Percentiles rank a stretch among this genome's conserved stretches.
Evolutionary conservation across 2,888 invertebrate species (phyloP).

Genomic region (Herminia tarsipennalis): DNA sequence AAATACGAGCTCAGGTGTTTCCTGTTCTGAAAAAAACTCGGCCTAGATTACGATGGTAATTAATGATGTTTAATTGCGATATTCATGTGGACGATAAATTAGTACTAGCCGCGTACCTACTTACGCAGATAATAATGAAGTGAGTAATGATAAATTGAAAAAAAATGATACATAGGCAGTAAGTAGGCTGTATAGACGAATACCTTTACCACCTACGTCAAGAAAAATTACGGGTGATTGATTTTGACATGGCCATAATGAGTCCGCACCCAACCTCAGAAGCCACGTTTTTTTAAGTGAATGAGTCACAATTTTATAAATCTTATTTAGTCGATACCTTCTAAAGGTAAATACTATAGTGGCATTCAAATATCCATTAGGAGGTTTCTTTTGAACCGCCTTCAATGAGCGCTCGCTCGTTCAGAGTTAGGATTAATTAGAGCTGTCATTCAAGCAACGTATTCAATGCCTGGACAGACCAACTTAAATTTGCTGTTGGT

Average conservation of each 20-base stretch:
- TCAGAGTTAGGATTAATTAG: conserved; percentile 76
- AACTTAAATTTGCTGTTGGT: conserved; percentile 45
- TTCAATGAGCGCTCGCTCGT: conserved; percentile 64
- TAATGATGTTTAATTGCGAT: conserved; percentile 1
- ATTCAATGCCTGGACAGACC: conserved; percentile 56
- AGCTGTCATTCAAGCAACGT: conserved; percentile 67
- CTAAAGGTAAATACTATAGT: conserved; percentile 63
- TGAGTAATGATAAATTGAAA: neutral
- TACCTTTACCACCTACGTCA: conserved; percentile 4
- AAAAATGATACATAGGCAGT: neutral
- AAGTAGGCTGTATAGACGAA: neutral
- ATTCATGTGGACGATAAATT: neutral
- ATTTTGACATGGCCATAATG: conserved; percentile 34
- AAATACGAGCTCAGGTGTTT: neutral
- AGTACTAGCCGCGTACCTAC: neutral
- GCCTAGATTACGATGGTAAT: neutral
- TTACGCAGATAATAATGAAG: neutral
- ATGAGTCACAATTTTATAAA: conserved; percentile 44
- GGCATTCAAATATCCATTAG: conserved; percentile 81
- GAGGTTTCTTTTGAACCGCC: conserved; percentile 76
- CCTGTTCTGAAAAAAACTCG: neutral
- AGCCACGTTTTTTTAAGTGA: conserved; percentile 27
- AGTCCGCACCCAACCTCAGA: conserved; percentile 26
- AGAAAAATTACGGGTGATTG: conserved; percentile 29
- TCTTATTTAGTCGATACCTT: conserved; percentile 37